phyloP scores from a whole-genome alignment of 2,113 vertebrate genomes.

The Caloenas nicobarica region DNA sequence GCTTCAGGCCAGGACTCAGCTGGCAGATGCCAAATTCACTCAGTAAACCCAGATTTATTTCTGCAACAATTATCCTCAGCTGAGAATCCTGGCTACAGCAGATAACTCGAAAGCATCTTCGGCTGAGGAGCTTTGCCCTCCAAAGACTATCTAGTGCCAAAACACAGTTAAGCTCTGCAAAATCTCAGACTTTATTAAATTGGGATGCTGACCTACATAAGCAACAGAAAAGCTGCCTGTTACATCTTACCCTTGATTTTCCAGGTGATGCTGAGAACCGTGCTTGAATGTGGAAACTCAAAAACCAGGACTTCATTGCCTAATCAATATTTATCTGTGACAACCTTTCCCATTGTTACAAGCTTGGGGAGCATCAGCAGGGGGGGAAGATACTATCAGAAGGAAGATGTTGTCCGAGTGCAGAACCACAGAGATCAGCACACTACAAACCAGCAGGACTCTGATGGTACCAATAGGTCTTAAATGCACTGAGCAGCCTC shows the following conservation, averaged over 20 bases:
- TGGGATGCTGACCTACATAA: background rate
- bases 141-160: background rate
- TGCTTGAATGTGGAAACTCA: background rate
- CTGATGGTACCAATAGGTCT: background rate
- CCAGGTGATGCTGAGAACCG: background rate
- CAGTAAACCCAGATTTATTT: background rate
- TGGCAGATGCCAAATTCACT: background rate
- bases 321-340: background rate
- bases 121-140: background rate
- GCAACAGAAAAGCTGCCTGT: background rate
- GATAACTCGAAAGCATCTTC: background rate
- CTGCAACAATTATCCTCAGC: background rate
- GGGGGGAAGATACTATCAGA: background rate
- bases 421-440: background rate
- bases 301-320: background rate
- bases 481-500: background rate
- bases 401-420: background rate
- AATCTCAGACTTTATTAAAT: background rate
- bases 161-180: background rate
- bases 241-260: background rate
- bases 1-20: background rate
- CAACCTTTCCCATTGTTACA: background rate
- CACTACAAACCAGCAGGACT: background rate
- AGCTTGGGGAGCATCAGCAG: background rate
- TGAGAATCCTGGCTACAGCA: background rate